These are phyloP conservation scores for Erpobdella octoculata DNA, from an alignment of 2,888 invertebrate genomes.

Conservation along the genomic window DNA sequence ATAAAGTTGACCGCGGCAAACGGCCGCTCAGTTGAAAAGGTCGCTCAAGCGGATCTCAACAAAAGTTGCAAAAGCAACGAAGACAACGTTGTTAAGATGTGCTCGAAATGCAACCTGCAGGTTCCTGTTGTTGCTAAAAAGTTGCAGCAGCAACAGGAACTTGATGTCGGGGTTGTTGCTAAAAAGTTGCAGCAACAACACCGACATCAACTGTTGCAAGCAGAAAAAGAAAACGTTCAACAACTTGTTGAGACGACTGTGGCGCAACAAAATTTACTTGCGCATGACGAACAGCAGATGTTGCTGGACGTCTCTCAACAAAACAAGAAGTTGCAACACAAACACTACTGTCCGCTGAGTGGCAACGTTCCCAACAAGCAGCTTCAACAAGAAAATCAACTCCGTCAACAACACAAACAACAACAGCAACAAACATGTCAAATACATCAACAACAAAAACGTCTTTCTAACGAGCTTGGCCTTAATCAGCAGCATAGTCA, in stretches of 20 bases:
- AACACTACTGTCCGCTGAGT: neutral
- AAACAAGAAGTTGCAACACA: too few species aligned
- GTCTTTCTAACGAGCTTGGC: neutral
- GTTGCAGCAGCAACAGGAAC: neutral
- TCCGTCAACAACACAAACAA: neutral
- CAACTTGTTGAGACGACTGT: too few species aligned
- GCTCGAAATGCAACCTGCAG: neutral
- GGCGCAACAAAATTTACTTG: too few species aligned
- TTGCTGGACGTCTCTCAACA: too few species aligned
- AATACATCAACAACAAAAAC: neutral
- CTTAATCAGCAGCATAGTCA: neutral
- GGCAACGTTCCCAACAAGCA: neutral
- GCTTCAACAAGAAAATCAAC: neutral
- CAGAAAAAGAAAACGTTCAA: neutral
- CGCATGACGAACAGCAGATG: too few species aligned
- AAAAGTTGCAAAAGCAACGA: neutral
- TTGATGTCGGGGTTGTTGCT: neutral
- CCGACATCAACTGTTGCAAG: neutral
- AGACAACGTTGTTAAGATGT: neutral
- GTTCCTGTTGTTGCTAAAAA: neutral
- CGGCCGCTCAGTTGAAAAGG: neutral
- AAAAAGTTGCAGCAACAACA: neutral
- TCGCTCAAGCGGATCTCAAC: neutral
- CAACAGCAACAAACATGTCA: neutral
- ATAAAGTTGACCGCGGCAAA: slow-evolving; percentile 7